Percentiles rank a stretch among this genome's conserved stretches.
phyloP scores from a whole-genome alignment of 2,113 vertebrate species.

The Misgurnus mizolepis region DNA sequence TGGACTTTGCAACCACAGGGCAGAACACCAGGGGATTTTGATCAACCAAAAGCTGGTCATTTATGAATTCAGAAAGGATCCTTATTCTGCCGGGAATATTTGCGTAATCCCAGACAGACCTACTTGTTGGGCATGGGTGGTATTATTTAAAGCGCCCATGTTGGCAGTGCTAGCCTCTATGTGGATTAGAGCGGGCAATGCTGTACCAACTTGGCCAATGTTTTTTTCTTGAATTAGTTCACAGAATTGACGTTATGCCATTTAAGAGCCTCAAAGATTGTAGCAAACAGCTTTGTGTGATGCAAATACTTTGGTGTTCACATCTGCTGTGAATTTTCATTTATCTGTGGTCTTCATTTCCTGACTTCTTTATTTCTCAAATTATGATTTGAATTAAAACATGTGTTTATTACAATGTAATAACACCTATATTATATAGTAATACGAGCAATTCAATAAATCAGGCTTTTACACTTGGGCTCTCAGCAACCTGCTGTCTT shows the following conservation, averaged over 20 bases:
- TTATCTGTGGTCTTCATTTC: no score
- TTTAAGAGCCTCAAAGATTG: slow-evolving; percentile 30
- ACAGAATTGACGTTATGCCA: slow-evolving; percentile 20
- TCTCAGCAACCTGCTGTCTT: slow-evolving; percentile 15
- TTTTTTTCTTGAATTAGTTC: slow-evolving; percentile 28
- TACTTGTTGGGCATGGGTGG: slow-evolving; percentile 55
- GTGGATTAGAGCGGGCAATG: slow-evolving; percentile 64
- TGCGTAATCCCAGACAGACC: slow-evolving; percentile 51
- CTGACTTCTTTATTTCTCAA: no score
- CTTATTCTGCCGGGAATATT: slow-evolving; percentile 43
- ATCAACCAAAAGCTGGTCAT: slow-evolving; percentile 34
- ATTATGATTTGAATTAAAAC: no score
- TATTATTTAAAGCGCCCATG: slow-evolving; percentile 61
- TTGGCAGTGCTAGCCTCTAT: slow-evolving; percentile 62
- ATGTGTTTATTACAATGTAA: neutral
- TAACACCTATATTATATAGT: neutral
- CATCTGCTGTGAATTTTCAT: neutral
- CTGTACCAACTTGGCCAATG: slow-evolving; percentile 49
- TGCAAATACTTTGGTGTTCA: neutral
- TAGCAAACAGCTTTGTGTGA: neutral
- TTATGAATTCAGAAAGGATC: slow-evolving; percentile 47
- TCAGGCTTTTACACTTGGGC: neutral
- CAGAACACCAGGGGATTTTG: slow-evolving; percentile 37
- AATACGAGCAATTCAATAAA: neutral
- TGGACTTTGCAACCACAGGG: slow-evolving; percentile 16